phyloP scores from a whole-genome alignment of 2,113 vertebrate genomes.

The Chloroceryle aenea region DNA sequence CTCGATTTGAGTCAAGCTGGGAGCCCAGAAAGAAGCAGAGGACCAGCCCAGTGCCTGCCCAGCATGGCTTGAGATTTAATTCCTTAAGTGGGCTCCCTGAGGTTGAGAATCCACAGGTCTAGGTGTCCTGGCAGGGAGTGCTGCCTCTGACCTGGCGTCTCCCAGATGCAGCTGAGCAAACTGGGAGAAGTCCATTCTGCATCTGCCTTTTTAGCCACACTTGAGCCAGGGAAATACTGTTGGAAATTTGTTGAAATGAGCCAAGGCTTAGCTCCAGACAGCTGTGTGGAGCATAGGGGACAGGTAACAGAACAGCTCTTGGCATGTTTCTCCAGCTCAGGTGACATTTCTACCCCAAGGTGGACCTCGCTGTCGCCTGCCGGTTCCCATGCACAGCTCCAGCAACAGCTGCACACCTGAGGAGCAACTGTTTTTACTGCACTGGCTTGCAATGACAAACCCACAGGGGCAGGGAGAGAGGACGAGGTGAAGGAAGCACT shows the following conservation, averaged over 20 bases:
- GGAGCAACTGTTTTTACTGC: background rate
- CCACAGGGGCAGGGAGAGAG: accelerated
- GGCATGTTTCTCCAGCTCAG: background rate
- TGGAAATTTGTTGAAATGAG: background rate
- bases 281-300: background rate
- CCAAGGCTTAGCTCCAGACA: background rate
- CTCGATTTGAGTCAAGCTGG: background rate
- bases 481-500: slow-evolving; percentile 30
- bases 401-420: accelerated
- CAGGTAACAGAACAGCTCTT: background rate
- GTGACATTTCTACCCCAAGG: background rate
- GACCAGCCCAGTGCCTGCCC: background rate
- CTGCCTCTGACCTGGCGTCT: background rate
- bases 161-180: background rate
- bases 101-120: background rate
- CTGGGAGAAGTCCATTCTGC: background rate
- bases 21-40: background rate
- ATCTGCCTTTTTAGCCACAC: background rate
- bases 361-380: background rate
- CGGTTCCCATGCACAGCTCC: background rate
- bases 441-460: accelerated
- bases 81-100: background rate
- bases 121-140: background rate
- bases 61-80: background rate
- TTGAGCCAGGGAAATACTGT: background rate